Base-by-base conservation (phyloP, 2,888 invertebrate genomes). In the Caenorhabditis macrosperma region DNA sequence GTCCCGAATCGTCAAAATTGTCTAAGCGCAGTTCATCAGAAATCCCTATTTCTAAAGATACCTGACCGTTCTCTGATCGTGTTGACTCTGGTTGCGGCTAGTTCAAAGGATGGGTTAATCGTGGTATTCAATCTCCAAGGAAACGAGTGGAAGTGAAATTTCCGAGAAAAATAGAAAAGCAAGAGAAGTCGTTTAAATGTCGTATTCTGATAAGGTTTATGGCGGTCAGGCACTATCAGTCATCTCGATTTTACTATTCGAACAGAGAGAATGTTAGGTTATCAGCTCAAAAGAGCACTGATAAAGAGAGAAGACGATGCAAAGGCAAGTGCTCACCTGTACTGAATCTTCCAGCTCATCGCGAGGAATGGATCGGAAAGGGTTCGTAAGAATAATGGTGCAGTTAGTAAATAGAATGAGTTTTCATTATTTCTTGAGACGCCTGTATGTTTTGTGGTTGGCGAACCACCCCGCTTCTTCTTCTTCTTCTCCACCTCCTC, bases 281-380 rank as follows among this genome's bases (percentile, higher is more conserved):
- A 66, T 66, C 66, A 66, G 66, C 52, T 20, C 63, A 30, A n/a
- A 22, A 15, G 35, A 52, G 54, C 54, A 55, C 41, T 28, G 48
- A 50, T 50, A 24, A 50, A 22, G 22, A 5, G n/a, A n/a, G n/a
- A n/a, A n/a, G 12, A 5, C 5, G 5, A n/a, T 1, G 28, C 3
- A 28, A 26, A 10, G 2, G 9, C n/a, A n/a, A n/a, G n/a, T n/a
- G 41, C 69, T 60, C 48, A 69, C 69, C 60, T 60, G 38, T 50
- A 30, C 22, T 69, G 48, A 9, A 69, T 9, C 3, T 69, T 60
- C 69, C 69, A 69, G 30, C 60, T 69, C 69, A 60, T 55, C 22
- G n/a, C 28, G 5, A 24, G 41, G 30, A 33, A 5, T 12, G 9
- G 9, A 38, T 30, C 26, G 4, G 28, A 38, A 35, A 15, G 46